Conservation (phyloP, 2,888 invertebrate species). For the Oligia fasciuncula region DNA sequence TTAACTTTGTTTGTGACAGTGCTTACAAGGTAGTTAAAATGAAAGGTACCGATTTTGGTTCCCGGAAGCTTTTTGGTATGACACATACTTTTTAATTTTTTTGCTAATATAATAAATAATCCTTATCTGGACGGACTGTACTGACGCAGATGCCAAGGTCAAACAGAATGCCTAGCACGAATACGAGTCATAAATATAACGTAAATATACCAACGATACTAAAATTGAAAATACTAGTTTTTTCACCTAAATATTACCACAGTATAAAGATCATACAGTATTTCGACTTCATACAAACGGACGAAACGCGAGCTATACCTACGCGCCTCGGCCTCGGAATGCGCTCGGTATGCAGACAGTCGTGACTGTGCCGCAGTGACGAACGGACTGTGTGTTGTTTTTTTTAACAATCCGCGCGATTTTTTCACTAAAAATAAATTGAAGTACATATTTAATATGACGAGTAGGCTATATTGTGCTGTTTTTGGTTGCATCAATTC, state of each 20-base stretch:
- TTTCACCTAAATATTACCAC: background rate
- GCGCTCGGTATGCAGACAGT: too few relatives aligned
- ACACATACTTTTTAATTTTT: background rate
- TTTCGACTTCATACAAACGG: too few relatives aligned
- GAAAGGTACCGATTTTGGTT: conserved; percentile 24
- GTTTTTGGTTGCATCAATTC: too few relatives aligned
- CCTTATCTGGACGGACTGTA: background rate
- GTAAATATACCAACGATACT: background rate
- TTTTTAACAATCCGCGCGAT: too few relatives aligned
- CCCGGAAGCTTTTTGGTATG: conserved; percentile 29
- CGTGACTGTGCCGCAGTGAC: too few relatives aligned
- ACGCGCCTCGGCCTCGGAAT: too few relatives aligned
- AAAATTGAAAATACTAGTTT: background rate
- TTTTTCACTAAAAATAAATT: too few relatives aligned
- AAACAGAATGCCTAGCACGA: background rate
- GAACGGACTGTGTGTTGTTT: too few relatives aligned
- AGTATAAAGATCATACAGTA: too few relatives aligned
- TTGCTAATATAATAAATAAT: background rate
- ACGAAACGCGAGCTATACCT: too few relatives aligned
- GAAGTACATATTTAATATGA: too few relatives aligned
- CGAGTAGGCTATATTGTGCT: too few relatives aligned
- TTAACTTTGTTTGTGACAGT: conserved; percentile 23
- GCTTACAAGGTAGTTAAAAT: conserved; percentile 22
- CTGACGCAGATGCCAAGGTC: background rate
- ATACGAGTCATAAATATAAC: background rate